A percentile compares a stretch with the other conserved stretches of the same genome.
These are phyloP conservation scores for Diadegma fenestrale DNA, from an alignment of 2,888 invertebrate species.

Conservation along the genomic window DNA sequence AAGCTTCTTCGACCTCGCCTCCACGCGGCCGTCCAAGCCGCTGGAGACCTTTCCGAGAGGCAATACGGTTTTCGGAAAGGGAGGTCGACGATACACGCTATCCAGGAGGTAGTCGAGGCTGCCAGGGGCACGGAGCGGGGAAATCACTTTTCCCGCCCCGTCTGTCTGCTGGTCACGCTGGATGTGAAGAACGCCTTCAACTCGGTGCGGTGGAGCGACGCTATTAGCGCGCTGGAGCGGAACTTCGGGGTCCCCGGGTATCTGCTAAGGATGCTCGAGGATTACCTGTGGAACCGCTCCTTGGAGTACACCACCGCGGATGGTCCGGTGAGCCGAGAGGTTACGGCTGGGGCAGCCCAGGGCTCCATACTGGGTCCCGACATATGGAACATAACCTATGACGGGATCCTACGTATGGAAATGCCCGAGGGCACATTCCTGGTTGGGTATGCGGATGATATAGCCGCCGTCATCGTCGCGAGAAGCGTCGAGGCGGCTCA, in stretches of 20 bases:
- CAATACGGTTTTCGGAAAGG: slow-evolving; percentile 34
- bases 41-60: slow-evolving; percentile 63
- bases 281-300: slow-evolving; percentile 45
- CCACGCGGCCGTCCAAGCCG: slow-evolving; percentile 50
- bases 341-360: slow-evolving; percentile 62
- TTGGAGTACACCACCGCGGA: slow-evolving; percentile 43
- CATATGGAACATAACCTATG: slow-evolving; percentile 68
- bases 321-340: slow-evolving; percentile 28
- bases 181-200: slow-evolving; percentile 7
- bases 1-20: slow-evolving; percentile 68
- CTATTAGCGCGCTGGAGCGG: neutral
- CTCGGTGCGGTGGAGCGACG: neutral
- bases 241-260: neutral
- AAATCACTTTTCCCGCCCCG: slow-evolving; percentile 58
- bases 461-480: slow-evolving; percentile 36
- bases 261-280: slow-evolving; percentile 4
- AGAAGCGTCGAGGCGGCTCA: slow-evolving; percentile 12
- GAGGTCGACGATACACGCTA: slow-evolving; percentile 33
- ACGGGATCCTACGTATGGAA: slow-evolving; percentile 51
- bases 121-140: slow-evolving; percentile 37
- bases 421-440: slow-evolving; percentile 34
- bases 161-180: slow-evolving; percentile 20
- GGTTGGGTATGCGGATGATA: slow-evolving; percentile 50
- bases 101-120: slow-evolving; percentile 58
- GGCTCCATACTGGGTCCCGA: slow-evolving; percentile 65